Conservation (phyloP, 30 jellyfish, hydroid and myxozoan species). For the Pelagia noctiluca region DNA sequence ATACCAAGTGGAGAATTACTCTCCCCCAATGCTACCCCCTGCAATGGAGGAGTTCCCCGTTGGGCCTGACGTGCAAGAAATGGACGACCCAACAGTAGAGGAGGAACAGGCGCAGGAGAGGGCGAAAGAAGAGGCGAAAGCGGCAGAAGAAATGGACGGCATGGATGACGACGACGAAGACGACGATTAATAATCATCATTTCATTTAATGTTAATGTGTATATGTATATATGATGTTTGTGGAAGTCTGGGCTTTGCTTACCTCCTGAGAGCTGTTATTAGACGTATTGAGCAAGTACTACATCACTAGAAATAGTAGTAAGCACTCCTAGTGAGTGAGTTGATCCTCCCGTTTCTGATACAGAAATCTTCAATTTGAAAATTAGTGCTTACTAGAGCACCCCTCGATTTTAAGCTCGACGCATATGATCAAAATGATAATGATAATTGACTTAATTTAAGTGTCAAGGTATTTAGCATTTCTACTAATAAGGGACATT, state of each 20-base stretch:
- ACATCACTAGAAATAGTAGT: too few species aligned
- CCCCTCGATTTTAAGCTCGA: too few species aligned
- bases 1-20: conserved; percentile 70
- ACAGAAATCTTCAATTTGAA: too few species aligned
- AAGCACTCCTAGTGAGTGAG: too few species aligned
- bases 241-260: not conserved
- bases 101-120: conserved; percentile 91
- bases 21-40: conserved; percentile 88
- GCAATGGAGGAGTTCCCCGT: conserved; percentile 85
- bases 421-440: too few species aligned
- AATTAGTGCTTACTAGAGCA: too few species aligned
- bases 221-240: conserved; percentile 47
- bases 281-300: too few species aligned
- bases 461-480: too few species aligned
- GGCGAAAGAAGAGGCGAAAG: conserved; percentile 91
- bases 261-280: not conserved
- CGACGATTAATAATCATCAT: conserved; percentile 21
- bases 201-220: not conserved
- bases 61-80: conserved; percentile 82
- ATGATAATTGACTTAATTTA: too few species aligned
- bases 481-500: too few species aligned
- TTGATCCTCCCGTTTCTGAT: too few species aligned
- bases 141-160: conserved; percentile 91
- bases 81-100: conserved; percentile 94
- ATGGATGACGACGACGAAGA: conserved; percentile 95